Evolutionary conservation across 1,140 invertebrate species (phyloP), one percentile per base, ranked within the genome.

Genomic region (Camponotus pennsylvanicus): DNA sequence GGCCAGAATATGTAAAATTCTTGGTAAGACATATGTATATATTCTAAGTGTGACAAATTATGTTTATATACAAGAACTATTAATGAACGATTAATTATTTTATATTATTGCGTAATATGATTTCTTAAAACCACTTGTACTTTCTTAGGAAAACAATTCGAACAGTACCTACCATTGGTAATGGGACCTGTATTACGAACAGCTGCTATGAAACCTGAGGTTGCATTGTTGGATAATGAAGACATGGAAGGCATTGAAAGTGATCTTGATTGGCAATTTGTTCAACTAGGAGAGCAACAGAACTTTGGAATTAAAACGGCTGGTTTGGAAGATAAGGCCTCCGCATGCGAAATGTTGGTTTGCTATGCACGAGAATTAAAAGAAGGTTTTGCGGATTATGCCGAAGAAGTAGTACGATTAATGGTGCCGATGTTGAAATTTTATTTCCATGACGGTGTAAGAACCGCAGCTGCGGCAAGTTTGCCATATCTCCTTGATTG

Each of bases 371-470:
- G 98, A 37, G 99, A 99, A 95, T 95, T 99, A 32, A 99, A 99
- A 95, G 98, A 99, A 92, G 98, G 97, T 3, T 99, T 99, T 95
- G 98, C 98, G 13, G 97, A 97, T 88, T 99, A 99, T 93, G 97
- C 98, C 1, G 98, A 99, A 93, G 97, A 99, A 93, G 98, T 99
- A 15, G 98, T 99, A 0, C 97, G 98, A 92, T 96, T 99, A 63
- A 99, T 99, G 98, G 97, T 99, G 49, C 99, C 99, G 0, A 97
- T 99, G 96, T 96, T 99, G 8, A 99, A 99, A 94, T 99, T 99
- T 92, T 99, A 99, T 95, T 99, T 99, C 95, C 99, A 99, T 92
- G 99, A 99, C 96, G 98, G 98, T 59, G 98, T 99, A 0, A 96
- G 98, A 87, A 97, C 97, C 15, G 98, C 98, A 11, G 99, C 99